These are phyloP conservation scores for Drosophila quinaria DNA, from an alignment of 2,888 invertebrate genomes.

Conservation along the genomic window DNA sequence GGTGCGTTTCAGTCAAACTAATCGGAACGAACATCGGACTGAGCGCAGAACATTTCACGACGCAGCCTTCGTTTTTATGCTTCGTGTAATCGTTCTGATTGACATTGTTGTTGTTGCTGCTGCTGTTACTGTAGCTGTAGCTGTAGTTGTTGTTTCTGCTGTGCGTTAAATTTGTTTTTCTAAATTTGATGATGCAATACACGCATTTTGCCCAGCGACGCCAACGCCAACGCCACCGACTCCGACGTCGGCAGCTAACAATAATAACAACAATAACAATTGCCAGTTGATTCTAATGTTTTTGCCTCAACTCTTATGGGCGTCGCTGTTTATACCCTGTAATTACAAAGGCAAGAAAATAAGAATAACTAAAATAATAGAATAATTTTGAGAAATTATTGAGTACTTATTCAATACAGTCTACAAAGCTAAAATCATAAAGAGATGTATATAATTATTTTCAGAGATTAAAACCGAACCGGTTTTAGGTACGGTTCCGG, in stretches of 20 bases:
- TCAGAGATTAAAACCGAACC: too few relatives aligned
- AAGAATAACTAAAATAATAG: not conserved
- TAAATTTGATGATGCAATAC: slow-evolving; percentile 79
- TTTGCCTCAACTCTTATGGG: slow-evolving; percentile 43
- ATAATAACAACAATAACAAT: slow-evolving; percentile 29
- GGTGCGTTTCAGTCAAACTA: slow-evolving; percentile 44
- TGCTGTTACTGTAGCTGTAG: not conserved
- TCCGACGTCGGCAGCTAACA: slow-evolving; percentile 7
- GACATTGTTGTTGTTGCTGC: slow-evolving; percentile 15
- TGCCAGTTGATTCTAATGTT: slow-evolving; percentile 32
- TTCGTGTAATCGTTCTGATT: slow-evolving; percentile 51
- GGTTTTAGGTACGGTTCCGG: too few relatives aligned
- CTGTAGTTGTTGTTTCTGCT: slow-evolving; percentile 18
- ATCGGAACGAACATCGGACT: slow-evolving; percentile 3
- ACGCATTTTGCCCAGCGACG: slow-evolving; percentile 62
- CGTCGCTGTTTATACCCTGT: slow-evolving; percentile 29
- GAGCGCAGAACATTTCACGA: slow-evolving; percentile 28
- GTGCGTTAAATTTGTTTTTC: slow-evolving; percentile 75
- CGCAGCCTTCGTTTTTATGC: slow-evolving; percentile 48
- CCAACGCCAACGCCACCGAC: slow-evolving; percentile 29
- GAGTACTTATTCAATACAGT: too few relatives aligned
- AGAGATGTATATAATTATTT: too few relatives aligned
- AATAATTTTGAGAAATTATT: too few relatives aligned
- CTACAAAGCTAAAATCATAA: too few relatives aligned
- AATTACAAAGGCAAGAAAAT: not conserved